Evolutionary conservation across 2,113 vertebrate genomes (phyloP).

Genomic region (Galemys pyrenaicus): DNA sequence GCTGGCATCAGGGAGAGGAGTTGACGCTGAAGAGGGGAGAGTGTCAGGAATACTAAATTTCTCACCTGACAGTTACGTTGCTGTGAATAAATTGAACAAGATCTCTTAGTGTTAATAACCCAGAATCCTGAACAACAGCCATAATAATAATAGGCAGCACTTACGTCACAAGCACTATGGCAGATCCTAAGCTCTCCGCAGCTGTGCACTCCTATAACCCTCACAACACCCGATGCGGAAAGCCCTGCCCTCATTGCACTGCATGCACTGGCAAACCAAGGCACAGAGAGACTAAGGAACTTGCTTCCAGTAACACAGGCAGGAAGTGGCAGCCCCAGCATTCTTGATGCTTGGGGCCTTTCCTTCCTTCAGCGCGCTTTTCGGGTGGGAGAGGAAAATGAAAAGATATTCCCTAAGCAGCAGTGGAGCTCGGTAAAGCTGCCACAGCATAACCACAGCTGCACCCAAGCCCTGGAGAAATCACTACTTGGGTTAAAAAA

Average conservation of each 20-base stretch:
- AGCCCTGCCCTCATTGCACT: neutral
- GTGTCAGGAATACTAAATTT: neutral
- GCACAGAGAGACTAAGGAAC: neutral
- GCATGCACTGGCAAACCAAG: constrained; percentile 17
- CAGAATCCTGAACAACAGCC: neutral
- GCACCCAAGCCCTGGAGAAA: neutral
- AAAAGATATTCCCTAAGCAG: neutral
- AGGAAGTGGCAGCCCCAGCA: neutral
- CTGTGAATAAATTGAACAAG: neutral
- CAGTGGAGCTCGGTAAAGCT: neutral
- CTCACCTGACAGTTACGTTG: neutral
- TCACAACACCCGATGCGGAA: neutral
- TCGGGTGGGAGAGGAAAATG: neutral
- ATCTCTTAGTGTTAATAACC: neutral
- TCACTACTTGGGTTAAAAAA: neutral
- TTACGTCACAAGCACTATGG: neutral
- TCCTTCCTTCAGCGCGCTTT: neutral
- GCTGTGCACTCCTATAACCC: neutral
- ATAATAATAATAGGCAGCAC: neutral
- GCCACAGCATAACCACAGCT: neutral
- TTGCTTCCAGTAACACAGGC: neutral
- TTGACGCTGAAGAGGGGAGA: neutral
- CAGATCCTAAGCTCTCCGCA: neutral
- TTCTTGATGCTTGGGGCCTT: neutral
- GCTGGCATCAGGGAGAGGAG: neutral